Percentiles rank a stretch among this genome's conserved stretches.
These are phyloP conservation scores for Neoniphon sammara DNA, from an alignment of 2,797 vertebrate genomes.

Conservation along the genomic window DNA sequence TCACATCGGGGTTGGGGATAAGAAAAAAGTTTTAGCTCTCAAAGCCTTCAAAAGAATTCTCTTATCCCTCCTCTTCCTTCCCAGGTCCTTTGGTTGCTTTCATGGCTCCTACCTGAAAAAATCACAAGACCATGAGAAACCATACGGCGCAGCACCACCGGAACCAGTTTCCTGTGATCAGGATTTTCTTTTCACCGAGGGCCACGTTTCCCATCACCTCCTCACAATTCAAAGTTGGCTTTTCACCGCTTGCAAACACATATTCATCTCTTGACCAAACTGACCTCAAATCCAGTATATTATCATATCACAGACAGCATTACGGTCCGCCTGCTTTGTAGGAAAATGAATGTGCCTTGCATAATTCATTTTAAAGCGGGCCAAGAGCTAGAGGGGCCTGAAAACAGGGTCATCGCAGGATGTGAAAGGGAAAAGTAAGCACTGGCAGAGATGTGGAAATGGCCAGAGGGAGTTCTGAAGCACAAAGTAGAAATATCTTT, in stretches of 20 bases:
- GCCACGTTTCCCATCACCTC: background rate
- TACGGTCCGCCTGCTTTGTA: background rate
- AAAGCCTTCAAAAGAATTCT: background rate
- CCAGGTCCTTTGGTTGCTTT: background rate
- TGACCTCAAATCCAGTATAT: background rate
- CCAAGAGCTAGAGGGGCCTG: constrained; percentile 1
- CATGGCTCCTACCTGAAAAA: constrained; percentile 4
- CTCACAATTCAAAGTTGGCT: background rate
- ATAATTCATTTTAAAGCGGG: constrained; percentile 33
- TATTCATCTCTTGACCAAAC: background rate
- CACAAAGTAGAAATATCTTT: constrained; percentile 7
- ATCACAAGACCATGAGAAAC: background rate
- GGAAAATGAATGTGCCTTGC: constrained; percentile 11
- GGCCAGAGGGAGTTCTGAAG: constrained; percentile 6
- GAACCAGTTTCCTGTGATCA: background rate
- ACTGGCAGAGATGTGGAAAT: constrained; percentile 8
- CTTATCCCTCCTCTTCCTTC: background rate
- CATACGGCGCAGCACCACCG: background rate
- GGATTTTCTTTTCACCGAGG: background rate
- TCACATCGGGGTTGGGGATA: background rate
- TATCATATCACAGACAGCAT: constrained; percentile 19
- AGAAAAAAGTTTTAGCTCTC: background rate
- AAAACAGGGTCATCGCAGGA: constrained; percentile 42
- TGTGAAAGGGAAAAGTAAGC: constrained; percentile 15
- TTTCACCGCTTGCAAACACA: background rate